A percentile compares a stretch with the other conserved stretches of the same genome.
These are phyloP conservation scores for Fissipunctia ypsillon DNA, from an alignment of 2,888 invertebrate genomes.

Conservation along the genomic window DNA sequence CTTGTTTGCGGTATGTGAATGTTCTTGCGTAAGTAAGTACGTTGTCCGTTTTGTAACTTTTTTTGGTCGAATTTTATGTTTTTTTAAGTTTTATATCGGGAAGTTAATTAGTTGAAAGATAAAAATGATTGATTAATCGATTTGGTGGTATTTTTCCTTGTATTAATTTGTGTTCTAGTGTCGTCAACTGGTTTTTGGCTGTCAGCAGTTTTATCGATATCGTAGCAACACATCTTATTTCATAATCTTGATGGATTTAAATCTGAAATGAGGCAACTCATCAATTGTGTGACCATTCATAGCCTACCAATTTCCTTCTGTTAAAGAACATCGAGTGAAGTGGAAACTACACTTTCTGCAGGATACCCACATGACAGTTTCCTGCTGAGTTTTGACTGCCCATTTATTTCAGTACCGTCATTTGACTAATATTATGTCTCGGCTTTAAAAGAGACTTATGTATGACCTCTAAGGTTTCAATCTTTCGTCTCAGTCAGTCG, in stretches of 20 bases:
- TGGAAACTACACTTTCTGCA: background rate
- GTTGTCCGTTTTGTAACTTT: background rate
- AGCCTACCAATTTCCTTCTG: background rate
- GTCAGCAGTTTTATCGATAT: background rate
- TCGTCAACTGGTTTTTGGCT: background rate
- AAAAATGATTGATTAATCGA: constrained; percentile 35
- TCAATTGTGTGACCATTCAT: background rate
- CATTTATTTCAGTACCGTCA: background rate
- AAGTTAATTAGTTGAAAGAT: constrained; percentile 23
- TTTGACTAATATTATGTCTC: background rate
- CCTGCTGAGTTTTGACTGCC: background rate
- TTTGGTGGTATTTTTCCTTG: constrained; percentile 5
- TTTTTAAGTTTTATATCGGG: background rate
- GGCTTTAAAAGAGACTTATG: background rate
- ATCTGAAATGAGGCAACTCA: background rate
- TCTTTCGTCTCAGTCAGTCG: background rate
- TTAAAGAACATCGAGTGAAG: background rate
- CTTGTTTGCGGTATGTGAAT: constrained; percentile 17
- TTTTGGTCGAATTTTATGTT: constrained; percentile 10
- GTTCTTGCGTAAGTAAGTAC: constrained; percentile 42
- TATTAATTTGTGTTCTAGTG: background rate
- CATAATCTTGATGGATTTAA: background rate
- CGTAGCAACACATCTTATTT: background rate
- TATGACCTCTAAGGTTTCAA: no score
- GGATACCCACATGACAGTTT: background rate